These are phyloP conservation scores for Sarcophaga caerulescens DNA, from an alignment of 2,888 invertebrate species.

Conservation along the genomic window DNA sequence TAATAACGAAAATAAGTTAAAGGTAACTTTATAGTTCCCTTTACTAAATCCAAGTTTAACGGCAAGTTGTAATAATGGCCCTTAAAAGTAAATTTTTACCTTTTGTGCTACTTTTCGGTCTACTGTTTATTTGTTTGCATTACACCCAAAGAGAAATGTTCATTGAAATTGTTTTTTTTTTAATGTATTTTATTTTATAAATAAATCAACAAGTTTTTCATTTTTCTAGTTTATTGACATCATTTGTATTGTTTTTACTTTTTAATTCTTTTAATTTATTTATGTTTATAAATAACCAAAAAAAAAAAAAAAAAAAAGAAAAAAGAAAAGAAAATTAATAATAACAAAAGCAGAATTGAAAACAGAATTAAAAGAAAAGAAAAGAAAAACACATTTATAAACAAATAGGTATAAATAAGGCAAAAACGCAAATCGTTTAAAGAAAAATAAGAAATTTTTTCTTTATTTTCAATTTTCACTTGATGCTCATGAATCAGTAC, in stretches of 20 bases:
- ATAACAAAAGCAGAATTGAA: neutral
- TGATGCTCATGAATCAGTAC: neutral
- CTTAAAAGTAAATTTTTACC: too few relatives aligned
- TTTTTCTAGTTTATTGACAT: slow-evolving; percentile 27
- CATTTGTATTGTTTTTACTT: slow-evolving; percentile 12
- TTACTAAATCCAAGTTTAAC: too few relatives aligned
- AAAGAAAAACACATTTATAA: slow-evolving; percentile 32
- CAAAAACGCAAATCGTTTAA: neutral
- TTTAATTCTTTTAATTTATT: neutral
- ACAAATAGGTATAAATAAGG: slow-evolving; percentile 36
- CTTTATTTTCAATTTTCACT: neutral
- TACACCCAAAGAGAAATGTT: slow-evolving; percentile 1
- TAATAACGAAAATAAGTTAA: too few relatives aligned
- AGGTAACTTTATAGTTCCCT: too few relatives aligned
- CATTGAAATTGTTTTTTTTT: neutral
- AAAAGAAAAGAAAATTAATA: neutral
- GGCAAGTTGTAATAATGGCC: too few relatives aligned
- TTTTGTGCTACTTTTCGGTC: neutral
- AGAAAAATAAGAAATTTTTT: neutral
- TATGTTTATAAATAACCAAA: slow-evolving; percentile 26
- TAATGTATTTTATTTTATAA: neutral
- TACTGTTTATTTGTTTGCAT: neutral
- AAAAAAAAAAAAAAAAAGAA: neutral
- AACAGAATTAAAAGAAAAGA: neutral
- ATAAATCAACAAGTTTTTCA: neutral